These are phyloP conservation scores for Sebastes hubbsi DNA, from an alignment of 2,797 vertebrate species.

Conservation along the genomic window DNA sequence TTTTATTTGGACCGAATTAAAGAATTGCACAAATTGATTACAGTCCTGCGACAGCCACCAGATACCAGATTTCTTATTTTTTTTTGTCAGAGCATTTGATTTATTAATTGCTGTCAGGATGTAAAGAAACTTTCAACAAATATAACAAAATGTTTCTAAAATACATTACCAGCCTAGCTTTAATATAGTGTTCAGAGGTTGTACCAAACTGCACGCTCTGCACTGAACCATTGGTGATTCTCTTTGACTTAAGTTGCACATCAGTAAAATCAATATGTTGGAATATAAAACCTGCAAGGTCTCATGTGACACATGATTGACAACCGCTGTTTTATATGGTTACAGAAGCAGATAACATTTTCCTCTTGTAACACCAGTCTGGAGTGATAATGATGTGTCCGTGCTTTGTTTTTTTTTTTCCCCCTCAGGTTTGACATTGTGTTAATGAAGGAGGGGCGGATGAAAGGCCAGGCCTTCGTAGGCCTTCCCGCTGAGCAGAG, in stretches of 20 bases:
- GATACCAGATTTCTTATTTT: too few species aligned
- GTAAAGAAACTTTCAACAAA: too few species aligned
- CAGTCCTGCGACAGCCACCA: too few species aligned
- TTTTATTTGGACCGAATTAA: too few species aligned
- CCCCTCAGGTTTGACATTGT: constrained; percentile 94
- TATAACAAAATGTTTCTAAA: background rate
- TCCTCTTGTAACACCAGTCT: background rate
- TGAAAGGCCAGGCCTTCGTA: constrained; percentile 99
- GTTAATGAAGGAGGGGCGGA: constrained; percentile 97
- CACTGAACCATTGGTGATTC: background rate
- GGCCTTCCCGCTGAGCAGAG: constrained; percentile 93
- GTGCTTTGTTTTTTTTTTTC: constrained; percentile 11
- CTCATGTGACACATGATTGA: background rate
- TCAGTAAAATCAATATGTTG: background rate
- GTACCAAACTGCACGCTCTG: background rate
- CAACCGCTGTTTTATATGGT: background rate
- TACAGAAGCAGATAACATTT: background rate
- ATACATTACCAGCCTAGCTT: background rate
- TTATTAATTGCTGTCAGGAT: background rate
- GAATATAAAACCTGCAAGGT: background rate
- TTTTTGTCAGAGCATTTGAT: background rate
- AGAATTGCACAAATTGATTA: too few species aligned
- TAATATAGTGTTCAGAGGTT: background rate
- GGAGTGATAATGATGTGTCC: constrained; percentile 40
- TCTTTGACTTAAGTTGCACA: background rate